These are phyloP conservation scores for Cyclargus thomasi DNA, from an alignment of 1,140 invertebrate genomes.

Conservation along the genomic window DNA sequence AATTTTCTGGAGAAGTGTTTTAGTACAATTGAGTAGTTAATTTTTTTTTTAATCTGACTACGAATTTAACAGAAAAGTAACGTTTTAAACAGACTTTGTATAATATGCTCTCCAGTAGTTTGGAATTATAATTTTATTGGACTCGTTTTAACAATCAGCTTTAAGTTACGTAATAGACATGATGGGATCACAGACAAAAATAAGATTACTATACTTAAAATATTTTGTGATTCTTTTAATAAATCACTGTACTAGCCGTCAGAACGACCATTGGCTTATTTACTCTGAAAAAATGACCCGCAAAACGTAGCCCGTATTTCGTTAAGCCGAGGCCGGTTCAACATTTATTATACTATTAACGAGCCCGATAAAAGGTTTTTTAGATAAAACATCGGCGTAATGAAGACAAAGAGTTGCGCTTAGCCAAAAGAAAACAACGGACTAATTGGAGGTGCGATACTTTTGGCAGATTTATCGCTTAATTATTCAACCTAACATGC, in stretches of 20 bases:
- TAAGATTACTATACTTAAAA: not conserved
- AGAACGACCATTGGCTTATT: not conserved
- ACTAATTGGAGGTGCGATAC: constrained; percentile 35
- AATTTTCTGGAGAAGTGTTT: not conserved
- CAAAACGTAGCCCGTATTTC: not conserved
- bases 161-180: too few relatives aligned
- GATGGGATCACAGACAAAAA: too few relatives aligned
- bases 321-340: not conserved
- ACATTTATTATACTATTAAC: constrained; percentile 13
- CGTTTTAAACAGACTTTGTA: too few relatives aligned
- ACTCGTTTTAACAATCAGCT: too few relatives aligned
- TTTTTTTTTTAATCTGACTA: too few relatives aligned
- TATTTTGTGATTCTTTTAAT: not conserved
- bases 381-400: constrained; percentile 20
- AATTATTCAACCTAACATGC: constrained; percentile 36
- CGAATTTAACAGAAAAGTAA: too few relatives aligned
- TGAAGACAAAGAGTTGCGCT: constrained; percentile 25
- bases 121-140: too few relatives aligned
- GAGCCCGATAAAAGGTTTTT: constrained; percentile 19
- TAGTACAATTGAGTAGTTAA: too few relatives aligned
- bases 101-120: too few relatives aligned
- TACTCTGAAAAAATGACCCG: not conserved
- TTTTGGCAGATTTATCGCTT: constrained; percentile 37
- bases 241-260: not conserved
- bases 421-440: constrained; percentile 21